Percentiles rank a stretch among this genome's conserved stretches.
These are phyloP conservation scores for Micromesistius poutassou DNA, from an alignment of 2,797 vertebrate species.

Conservation along the genomic window DNA sequence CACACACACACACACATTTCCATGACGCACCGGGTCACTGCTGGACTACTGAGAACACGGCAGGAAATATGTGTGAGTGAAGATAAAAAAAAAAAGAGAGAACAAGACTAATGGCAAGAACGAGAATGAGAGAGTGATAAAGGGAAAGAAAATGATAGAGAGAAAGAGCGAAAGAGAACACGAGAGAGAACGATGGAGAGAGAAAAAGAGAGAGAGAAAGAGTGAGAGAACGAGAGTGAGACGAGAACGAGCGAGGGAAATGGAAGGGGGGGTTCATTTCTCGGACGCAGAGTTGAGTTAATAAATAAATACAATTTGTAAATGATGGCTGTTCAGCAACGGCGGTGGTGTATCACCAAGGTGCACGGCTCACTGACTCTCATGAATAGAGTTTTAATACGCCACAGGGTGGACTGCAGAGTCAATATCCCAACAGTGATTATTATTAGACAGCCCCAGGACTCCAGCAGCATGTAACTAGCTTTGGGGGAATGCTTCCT, in stretches of 20 bases:
- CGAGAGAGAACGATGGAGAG: not conserved
- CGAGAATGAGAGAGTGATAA: not conserved
- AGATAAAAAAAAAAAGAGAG: conserved; percentile 28
- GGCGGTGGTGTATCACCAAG: not conserved
- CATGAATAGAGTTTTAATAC: not conserved
- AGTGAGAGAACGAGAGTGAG: too few species aligned
- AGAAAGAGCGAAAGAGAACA: too few species aligned
- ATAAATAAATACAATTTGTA: not conserved
- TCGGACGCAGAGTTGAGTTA: not conserved
- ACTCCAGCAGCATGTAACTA: not conserved
- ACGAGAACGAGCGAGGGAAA: not conserved
- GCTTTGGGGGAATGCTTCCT: not conserved
- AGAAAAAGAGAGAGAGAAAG: not conserved
- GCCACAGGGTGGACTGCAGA: not conserved
- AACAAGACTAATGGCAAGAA: not conserved
- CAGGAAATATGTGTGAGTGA: conserved; percentile 50
- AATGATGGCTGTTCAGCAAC: not conserved
- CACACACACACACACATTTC: conserved; percentile 46
- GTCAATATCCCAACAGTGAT: not conserved
- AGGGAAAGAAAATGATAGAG: not conserved
- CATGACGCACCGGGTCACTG: conserved; percentile 70
- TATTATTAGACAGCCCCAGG: not conserved
- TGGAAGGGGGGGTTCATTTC: not conserved
- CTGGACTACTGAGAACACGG: conserved; percentile 49
- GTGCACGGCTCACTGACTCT: not conserved